phyloP scores from a whole-genome alignment of 2,113 vertebrate genomes.

The Nothoprocta perdicaria region DNA sequence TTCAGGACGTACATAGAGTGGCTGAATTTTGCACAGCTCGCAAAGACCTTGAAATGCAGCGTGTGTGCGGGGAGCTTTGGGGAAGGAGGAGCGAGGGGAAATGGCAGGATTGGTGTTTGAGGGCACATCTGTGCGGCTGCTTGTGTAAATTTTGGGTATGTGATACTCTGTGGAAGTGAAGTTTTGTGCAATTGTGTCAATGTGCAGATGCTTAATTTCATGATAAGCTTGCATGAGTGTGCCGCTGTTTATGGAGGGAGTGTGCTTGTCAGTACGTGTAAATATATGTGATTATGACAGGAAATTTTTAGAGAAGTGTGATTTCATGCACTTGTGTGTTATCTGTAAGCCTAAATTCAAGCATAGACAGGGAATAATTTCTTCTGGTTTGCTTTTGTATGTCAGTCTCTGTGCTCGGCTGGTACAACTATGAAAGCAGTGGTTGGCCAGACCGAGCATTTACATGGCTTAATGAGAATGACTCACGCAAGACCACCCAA shows the following conservation, averaged over 20 bases:
- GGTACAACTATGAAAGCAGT: slow-evolving; percentile 1
- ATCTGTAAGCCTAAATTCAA: background rate
- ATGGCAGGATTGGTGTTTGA: background rate
- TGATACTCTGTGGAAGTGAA: background rate
- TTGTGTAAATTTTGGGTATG: background rate
- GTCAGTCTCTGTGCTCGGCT: background rate
- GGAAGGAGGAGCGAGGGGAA: background rate
- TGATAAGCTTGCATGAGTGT: background rate
- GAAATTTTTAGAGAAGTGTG: background rate
- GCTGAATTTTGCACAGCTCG: background rate
- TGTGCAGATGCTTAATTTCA: background rate
- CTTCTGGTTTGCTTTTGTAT: background rate
- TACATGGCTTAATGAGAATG: background rate
- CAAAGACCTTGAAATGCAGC: background rate
- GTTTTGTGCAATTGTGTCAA: background rate
- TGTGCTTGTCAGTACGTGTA: background rate
- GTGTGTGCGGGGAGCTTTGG: background rate
- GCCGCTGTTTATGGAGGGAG: background rate
- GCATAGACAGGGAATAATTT: background rate
- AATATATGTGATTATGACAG: background rate
- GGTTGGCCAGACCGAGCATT: background rate
- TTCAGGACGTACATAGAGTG: background rate
- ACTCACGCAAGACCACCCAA: slow-evolving; percentile 3
- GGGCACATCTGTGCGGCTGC: background rate
- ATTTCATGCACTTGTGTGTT: background rate